Conservation (phyloP, 2,113 vertebrate genomes). For the Trogon melanurus region DNA sequence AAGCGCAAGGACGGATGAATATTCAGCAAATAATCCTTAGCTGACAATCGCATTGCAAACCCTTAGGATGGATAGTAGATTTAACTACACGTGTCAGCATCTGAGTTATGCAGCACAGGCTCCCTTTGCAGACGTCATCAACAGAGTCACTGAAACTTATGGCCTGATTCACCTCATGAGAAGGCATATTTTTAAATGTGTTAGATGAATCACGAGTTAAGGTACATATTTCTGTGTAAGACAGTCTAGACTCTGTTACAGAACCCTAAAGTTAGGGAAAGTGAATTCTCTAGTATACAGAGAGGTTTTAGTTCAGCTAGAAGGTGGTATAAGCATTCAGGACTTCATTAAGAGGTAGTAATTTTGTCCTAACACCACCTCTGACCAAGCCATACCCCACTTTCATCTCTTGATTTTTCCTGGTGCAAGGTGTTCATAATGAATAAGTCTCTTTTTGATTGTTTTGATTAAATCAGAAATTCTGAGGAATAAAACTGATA, state of each 20-base stretch:
- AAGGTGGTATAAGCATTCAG: not conserved
- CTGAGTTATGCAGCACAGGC: not conserved
- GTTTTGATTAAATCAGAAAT: not conserved
- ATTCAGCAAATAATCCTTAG: not conserved
- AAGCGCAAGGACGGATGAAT: not conserved
- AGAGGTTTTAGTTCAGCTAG: not conserved
- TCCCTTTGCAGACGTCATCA: not conserved
- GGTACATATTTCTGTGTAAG: not conserved
- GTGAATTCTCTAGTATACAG: not conserved
- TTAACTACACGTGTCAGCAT: not conserved
- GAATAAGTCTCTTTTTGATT: not conserved
- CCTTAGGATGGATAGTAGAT: not conserved
- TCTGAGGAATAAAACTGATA: not conserved
- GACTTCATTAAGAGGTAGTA: not conserved
- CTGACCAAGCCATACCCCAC: not conserved
- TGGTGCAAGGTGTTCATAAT: not conserved
- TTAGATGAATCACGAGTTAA: not conserved
- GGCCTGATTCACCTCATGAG: not conserved
- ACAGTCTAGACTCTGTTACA: not conserved
- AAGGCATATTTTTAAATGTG: not conserved
- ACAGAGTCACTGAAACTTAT: not conserved
- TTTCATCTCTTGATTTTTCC: not conserved
- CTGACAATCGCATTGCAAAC: not conserved
- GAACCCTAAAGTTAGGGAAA: not conserved
- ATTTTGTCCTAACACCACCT: not conserved